Percentiles rank a stretch among this genome's conserved stretches.
Conservation (phyloP, 2,113 vertebrate genomes). For the Mastomys coucha region DNA sequence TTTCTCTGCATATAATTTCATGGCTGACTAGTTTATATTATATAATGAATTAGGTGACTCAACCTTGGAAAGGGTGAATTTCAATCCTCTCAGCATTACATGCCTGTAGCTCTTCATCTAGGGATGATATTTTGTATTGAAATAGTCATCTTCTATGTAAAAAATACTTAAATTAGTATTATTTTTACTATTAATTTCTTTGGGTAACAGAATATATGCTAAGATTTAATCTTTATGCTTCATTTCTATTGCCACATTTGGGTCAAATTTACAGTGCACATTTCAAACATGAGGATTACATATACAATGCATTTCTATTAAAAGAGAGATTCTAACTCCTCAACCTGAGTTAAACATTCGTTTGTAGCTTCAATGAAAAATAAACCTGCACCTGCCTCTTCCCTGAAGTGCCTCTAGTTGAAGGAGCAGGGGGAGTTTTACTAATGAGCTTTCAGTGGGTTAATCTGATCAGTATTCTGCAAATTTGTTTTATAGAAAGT, state of each 20-base stretch:
- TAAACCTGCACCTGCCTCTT: neutral
- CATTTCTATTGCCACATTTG: neutral
- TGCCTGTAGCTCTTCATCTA: neutral
- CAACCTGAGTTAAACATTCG: neutral
- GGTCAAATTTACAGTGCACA: neutral
- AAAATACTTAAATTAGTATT: constrained; percentile 17
- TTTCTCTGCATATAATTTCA: neutral
- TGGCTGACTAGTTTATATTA: neutral
- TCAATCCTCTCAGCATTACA: neutral
- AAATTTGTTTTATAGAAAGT: neutral
- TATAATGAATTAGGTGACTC: neutral
- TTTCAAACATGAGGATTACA: constrained; percentile 3
- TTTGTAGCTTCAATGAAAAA: constrained; percentile 16
- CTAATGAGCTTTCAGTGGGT: neutral
- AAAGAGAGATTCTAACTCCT: constrained; percentile 16
- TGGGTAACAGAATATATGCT: neutral
- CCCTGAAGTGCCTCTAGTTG: neutral
- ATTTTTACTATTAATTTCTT: neutral
- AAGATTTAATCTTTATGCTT: neutral
- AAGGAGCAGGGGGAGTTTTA: neutral
- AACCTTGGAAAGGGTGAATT: no score
- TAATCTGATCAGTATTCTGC: neutral
- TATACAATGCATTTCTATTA: neutral
- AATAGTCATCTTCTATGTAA: neutral
- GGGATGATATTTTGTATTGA: neutral